Conservation (phyloP, 2,113 vertebrate species). For the Megatriorchis doriae region DNA sequence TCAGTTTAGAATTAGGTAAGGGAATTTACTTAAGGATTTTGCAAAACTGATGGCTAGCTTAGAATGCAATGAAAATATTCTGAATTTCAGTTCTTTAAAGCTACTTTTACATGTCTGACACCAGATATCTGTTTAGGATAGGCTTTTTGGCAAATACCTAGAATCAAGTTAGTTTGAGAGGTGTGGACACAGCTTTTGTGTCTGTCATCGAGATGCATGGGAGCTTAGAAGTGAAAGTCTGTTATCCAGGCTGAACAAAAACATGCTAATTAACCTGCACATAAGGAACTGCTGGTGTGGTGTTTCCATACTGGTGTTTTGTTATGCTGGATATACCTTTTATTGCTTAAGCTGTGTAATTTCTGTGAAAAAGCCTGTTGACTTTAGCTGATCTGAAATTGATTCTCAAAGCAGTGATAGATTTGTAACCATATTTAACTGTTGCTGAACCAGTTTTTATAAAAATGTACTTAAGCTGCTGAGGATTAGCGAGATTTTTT, state of each 20-base stretch:
- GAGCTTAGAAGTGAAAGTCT: background rate
- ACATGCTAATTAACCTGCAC: background rate
- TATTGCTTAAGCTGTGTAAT: background rate
- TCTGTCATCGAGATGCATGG: background rate
- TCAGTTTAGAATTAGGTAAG: background rate
- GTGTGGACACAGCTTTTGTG: background rate
- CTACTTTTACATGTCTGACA: background rate
- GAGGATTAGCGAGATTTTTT: background rate
- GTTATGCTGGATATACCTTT: background rate
- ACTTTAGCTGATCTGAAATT: background rate
- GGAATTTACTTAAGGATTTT: background rate
- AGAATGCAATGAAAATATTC: background rate
- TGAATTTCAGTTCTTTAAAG: background rate
- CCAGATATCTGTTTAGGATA: background rate
- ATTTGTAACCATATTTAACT: background rate
- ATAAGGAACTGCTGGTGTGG: background rate
- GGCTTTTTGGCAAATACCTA: background rate
- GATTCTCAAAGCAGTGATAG: background rate
- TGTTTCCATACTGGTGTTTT: background rate
- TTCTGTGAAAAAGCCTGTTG: background rate
- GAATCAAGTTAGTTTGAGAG: background rate
- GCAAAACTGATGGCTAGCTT: background rate
- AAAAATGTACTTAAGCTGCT: background rate
- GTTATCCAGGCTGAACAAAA: background rate
- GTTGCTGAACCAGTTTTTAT: background rate